These are phyloP conservation scores for Cylas formicarius DNA, from an alignment of 1,140 invertebrate species.

Conservation along the genomic window DNA sequence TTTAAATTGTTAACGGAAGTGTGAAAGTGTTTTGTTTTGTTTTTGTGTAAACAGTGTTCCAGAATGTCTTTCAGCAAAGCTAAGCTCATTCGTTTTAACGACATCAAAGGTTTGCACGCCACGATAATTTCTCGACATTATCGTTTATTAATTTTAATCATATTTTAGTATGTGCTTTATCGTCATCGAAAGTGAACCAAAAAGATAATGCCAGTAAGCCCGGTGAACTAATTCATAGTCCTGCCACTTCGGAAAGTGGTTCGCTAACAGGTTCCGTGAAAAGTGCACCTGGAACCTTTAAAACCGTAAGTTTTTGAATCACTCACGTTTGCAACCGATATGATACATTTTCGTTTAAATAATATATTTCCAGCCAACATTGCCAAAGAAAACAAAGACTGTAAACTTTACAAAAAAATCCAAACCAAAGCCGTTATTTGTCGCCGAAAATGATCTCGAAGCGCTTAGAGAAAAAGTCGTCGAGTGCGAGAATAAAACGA, in stretches of 20 bases:
- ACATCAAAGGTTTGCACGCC: slow-evolving; percentile 33
- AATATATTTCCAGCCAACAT: slow-evolving; percentile 33
- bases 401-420: slow-evolving; percentile 20
- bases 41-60: slow-evolving; percentile 18
- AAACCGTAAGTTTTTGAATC: slow-evolving; percentile 31
- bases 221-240: slow-evolving; percentile 23
- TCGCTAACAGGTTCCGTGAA: slow-evolving; percentile 32
- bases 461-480: slow-evolving; percentile 38
- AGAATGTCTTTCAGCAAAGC: slow-evolving; percentile 40
- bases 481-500: slow-evolving; percentile 40
- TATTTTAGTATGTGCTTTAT: slow-evolving; percentile 22
- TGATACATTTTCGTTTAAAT: slow-evolving; percentile 9
- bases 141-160: slow-evolving; percentile 9
- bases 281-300: slow-evolving; percentile 30
- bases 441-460: slow-evolving; percentile 26
- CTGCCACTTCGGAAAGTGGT: slow-evolving; percentile 26
- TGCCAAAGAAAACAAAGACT: slow-evolving; percentile 31
- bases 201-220: slow-evolving; percentile 21
- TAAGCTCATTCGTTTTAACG: slow-evolving; percentile 39
- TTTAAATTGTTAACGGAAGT: too few relatives aligned
- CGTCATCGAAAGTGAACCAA: slow-evolving; percentile 28
- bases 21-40: too few relatives aligned
- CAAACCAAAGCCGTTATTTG: slow-evolving; percentile 20
- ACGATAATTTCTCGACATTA: background rate
- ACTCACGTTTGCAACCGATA: slow-evolving; percentile 1